Percentiles rank a stretch among this genome's conserved stretches.
Evolutionary conservation across 2,113 vertebrate genomes (phyloP).

Genomic region (Osmerus eperlanus): DNA sequence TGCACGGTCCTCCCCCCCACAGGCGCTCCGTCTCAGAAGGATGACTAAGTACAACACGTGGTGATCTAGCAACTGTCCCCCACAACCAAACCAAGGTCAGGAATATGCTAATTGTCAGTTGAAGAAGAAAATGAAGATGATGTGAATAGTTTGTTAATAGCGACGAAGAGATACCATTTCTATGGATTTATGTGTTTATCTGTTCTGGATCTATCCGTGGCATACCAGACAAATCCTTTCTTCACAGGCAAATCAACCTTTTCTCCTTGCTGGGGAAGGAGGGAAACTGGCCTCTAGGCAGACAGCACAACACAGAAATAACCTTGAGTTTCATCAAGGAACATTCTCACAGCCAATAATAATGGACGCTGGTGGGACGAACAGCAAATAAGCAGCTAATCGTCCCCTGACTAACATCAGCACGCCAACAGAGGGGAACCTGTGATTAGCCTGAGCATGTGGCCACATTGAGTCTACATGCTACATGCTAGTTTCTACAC

Average conservation of each 20-base stretch:
- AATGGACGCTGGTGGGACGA: slow-evolving; percentile 71
- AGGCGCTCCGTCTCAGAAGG: too few species aligned
- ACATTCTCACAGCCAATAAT: slow-evolving; percentile 78
- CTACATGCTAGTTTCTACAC: background rate
- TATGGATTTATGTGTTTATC: too few species aligned
- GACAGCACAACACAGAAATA: slow-evolving; percentile 70
- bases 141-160: too few species aligned
- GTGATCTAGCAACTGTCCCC: too few species aligned
- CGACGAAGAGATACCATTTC: too few species aligned
- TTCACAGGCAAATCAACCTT: slow-evolving; percentile 68
- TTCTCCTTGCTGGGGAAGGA: slow-evolving; percentile 70
- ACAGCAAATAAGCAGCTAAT: slow-evolving; percentile 74
- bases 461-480: too few species aligned
- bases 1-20: background rate
- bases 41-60: too few species aligned
- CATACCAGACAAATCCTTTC: slow-evolving; percentile 62
- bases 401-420: slow-evolving; percentile 66
- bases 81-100: background rate
- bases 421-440: slow-evolving; percentile 38
- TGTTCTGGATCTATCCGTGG: slow-evolving; percentile 56
- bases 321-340: slow-evolving; percentile 78
- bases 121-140: slow-evolving; percentile 50
- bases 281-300: slow-evolving; percentile 38
- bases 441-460: too few species aligned
- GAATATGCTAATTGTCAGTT: slow-evolving; percentile 58